These are phyloP conservation scores for Australoheros facetus DNA, from an alignment of 2,797 vertebrate genomes.

Conservation along the genomic window DNA sequence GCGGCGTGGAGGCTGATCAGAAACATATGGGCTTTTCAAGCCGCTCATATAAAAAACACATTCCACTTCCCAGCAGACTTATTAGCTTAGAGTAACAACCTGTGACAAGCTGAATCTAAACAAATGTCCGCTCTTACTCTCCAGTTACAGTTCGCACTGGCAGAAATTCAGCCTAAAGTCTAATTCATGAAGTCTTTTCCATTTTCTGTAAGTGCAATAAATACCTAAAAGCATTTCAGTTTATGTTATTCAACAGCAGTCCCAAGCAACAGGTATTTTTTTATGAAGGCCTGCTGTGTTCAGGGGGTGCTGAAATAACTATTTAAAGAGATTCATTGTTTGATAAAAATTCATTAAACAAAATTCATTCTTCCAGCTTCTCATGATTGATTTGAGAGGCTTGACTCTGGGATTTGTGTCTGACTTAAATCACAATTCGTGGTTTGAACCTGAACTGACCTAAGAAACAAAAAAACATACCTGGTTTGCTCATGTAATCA, in stretches of 20 bases:
- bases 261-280: too few species aligned
- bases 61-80: background rate
- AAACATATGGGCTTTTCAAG: constrained; percentile 48
- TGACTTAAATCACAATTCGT: background rate
- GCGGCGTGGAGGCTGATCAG: constrained; percentile 50
- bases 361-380: background rate
- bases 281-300: too few species aligned
- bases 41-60: constrained; percentile 1
- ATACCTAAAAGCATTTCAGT: background rate
- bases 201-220: background rate
- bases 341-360: too few species aligned
- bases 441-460: background rate
- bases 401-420: background rate
- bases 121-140: background rate
- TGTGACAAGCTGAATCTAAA: background rate
- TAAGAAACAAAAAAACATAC: too few species aligned
- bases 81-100: background rate
- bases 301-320: too few species aligned
- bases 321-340: too few species aligned
- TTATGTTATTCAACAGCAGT: background rate
- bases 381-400: background rate
- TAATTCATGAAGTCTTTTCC: background rate
- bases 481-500: too few species aligned
- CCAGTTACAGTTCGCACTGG: background rate
- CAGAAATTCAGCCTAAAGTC: too few species aligned